Evolutionary conservation across 2,113 vertebrate genomes (phyloP).

Genomic region (Fregata magnificens): DNA sequence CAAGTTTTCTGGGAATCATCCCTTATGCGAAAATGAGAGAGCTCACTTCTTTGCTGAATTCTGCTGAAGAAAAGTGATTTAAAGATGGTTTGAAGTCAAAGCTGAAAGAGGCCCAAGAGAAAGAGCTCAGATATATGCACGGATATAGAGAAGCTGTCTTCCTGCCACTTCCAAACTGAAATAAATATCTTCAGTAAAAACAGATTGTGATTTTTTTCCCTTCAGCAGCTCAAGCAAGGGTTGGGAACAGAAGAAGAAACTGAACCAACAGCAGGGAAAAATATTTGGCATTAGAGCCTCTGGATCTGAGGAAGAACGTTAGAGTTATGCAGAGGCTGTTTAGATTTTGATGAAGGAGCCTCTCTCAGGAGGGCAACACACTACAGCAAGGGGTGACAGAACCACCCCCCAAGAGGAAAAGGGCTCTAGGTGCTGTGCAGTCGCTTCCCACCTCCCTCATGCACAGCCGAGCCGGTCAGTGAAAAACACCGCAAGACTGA

Average conservation of each 20-base stretch:
- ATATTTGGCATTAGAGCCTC: not conserved
- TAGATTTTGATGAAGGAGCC: not conserved
- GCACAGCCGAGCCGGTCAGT: not conserved
- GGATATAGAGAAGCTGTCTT: not conserved
- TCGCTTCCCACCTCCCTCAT: not conserved
- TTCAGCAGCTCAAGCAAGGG: not conserved
- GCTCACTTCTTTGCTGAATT: not conserved
- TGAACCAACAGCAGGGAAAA: not conserved
- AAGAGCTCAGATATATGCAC: not conserved
- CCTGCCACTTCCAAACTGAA: not conserved
- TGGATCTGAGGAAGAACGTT: not conserved
- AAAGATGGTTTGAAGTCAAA: not conserved
- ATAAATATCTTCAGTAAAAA: not conserved
- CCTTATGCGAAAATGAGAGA: not conserved
- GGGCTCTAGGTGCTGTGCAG: not conserved
- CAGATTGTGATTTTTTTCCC: not conserved
- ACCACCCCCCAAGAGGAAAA: rapidly evolving
- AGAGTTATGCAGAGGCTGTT: not conserved
- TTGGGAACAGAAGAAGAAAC: not conserved
- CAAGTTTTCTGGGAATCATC: not conserved
- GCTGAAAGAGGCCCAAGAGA: not conserved
- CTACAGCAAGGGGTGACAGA: not conserved
- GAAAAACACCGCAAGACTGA: not conserved
- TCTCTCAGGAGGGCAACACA: not conserved
- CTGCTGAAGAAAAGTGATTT: not conserved